Evolutionary conservation across 2,113 vertebrate species (phyloP).

Genomic region (Myrmophylax atrothorax): DNA sequence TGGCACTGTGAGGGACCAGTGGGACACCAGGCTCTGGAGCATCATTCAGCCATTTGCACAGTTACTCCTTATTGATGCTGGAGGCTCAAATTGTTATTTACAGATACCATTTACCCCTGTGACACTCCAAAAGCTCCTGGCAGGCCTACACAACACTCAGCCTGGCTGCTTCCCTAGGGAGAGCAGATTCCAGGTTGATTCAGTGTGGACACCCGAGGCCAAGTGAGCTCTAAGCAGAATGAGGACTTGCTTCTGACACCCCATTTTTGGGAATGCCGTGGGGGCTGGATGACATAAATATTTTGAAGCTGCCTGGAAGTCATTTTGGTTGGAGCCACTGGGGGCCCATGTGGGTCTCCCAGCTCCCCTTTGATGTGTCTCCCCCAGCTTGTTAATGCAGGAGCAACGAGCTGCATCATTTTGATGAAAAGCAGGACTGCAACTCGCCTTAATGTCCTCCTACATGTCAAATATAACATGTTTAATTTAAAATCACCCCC

Average conservation of each 20-base stretch:
- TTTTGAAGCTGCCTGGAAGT: neutral
- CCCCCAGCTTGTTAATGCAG: neutral
- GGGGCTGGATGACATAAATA: neutral
- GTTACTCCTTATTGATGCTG: neutral
- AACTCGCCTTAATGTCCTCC: neutral
- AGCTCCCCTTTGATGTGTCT: neutral
- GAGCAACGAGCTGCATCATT: neutral
- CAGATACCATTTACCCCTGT: neutral
- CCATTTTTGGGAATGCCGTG: neutral
- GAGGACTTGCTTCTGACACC: fast-evolving
- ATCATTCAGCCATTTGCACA: neutral
- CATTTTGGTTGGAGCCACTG: neutral
- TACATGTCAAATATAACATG: neutral
- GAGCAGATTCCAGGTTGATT: neutral
- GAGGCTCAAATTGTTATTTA: neutral
- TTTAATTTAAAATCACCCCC: neutral
- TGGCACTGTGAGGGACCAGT: neutral
- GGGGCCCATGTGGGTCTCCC: neutral
- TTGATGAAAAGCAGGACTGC: neutral
- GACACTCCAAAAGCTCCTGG: neutral
- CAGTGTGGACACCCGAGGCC: neutral
- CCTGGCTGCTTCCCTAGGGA: neutral
- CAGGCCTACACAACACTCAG: neutral
- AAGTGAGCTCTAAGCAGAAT: neutral
- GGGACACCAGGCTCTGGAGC: neutral